A percentile compares a stretch with the other conserved stretches of the same genome.
Evolutionary conservation across 2,113 vertebrate species (phyloP).

Genomic region (Trematomus loennbergii): DNA sequence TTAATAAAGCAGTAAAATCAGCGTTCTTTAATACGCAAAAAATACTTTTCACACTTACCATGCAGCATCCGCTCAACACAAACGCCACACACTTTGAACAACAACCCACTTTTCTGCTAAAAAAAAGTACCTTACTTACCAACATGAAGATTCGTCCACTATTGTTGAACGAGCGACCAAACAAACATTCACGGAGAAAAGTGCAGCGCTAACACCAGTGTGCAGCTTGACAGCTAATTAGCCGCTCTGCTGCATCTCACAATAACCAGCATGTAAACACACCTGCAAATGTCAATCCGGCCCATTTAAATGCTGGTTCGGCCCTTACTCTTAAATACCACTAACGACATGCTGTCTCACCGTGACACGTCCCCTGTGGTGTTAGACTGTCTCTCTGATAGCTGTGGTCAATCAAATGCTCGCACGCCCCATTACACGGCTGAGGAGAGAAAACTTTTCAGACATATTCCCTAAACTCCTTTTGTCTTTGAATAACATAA

Average conservation of each 20-base stretch:
- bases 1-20: neutral
- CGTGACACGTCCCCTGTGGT: neutral
- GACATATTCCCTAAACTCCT: neutral
- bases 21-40: neutral
- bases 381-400: neutral
- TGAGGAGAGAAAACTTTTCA: neutral
- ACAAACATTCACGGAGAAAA: neutral
- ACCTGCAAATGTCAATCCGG: neutral
- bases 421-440: neutral
- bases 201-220: neutral
- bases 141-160: neutral
- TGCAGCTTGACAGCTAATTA: neutral
- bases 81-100: neutral
- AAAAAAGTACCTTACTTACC: too few relatives aligned
- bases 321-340: neutral
- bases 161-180: neutral
- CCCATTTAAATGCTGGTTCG: neutral
- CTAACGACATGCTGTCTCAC: neutral
- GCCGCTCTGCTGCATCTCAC: neutral
- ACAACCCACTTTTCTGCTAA: neutral
- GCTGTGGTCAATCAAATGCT: conserved; percentile 4
- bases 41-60: neutral
- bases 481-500: neutral
- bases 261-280: neutral
- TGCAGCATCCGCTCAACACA: neutral